A percentile compares a stretch with the other conserved stretches of the same genome.
Evolutionary conservation across 2,113 vertebrate species (phyloP).

Genomic region (Motacilla alba): DNA sequence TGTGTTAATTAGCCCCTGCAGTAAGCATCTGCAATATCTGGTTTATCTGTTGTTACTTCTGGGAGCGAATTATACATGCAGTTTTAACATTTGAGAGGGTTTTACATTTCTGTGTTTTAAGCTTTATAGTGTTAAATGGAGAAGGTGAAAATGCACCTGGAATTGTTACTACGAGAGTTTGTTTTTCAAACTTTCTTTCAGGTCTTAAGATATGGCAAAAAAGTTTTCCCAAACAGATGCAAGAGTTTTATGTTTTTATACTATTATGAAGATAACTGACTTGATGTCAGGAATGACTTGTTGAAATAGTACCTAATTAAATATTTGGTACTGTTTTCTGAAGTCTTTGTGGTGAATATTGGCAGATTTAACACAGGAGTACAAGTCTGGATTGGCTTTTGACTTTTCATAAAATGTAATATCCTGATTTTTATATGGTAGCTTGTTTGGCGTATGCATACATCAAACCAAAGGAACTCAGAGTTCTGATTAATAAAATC

Average conservation of each 20-base stretch:
- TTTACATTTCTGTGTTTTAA: neutral
- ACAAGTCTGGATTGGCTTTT: neutral
- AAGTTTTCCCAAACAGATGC: neutral
- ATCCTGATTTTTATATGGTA: neutral
- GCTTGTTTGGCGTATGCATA: neutral
- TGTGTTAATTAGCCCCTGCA: neutral
- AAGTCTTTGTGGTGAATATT: neutral
- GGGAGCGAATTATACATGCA: neutral
- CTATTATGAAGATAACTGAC: neutral
- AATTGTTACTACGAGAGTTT: neutral
- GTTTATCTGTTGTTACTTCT: neutral
- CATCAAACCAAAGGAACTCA: neutral
- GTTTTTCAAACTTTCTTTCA: neutral
- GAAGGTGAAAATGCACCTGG: neutral
- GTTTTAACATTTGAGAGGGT: neutral
- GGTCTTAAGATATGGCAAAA: neutral
- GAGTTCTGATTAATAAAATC: neutral
- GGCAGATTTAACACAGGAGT: neutral
- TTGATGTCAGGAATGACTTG: neutral
- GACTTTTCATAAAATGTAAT: neutral
- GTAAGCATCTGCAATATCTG: neutral
- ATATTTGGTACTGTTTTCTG: neutral
- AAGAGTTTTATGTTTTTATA: neutral
- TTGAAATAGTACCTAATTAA: neutral
- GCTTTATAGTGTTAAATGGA: neutral